Conservation (phyloP, 2,113 vertebrate genomes). For the Odontophorus gujanensis region DNA sequence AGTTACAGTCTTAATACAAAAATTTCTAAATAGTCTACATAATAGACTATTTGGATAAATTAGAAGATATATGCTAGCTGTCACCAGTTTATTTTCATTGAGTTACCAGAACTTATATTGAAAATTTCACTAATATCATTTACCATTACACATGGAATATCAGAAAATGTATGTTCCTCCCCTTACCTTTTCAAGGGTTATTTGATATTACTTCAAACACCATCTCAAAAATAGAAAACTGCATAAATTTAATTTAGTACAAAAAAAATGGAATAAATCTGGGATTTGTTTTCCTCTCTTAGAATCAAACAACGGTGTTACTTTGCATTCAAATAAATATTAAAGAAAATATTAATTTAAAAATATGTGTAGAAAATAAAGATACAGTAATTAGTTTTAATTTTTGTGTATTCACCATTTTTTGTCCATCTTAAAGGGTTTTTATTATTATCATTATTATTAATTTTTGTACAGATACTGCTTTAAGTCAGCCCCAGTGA, state of each 20-base stretch:
- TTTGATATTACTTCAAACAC: background rate
- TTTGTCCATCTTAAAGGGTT: background rate
- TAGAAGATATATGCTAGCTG: background rate
- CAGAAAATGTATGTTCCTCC: background rate
- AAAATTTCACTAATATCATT: background rate
- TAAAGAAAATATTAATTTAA: background rate
- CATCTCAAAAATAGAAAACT: background rate
- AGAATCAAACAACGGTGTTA: background rate
- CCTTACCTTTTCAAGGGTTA: background rate
- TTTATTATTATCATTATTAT: background rate
- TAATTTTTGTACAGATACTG: background rate
- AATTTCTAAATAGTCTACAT: no score
- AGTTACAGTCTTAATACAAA: background rate
- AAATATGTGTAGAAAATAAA: background rate
- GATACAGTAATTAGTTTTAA: background rate
- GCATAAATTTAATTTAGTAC: background rate
- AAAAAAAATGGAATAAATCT: no score
- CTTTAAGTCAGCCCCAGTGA: rapidly evolving
- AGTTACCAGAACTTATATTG: background rate
- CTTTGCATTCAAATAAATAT: background rate
- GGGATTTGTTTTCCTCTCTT: background rate
- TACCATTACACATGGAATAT: background rate
- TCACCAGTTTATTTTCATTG: background rate
- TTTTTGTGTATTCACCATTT: background rate
- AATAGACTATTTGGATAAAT: background rate